Conservation (phyloP, 1,140 invertebrate species). For the Cydia strobilella region DNA sequence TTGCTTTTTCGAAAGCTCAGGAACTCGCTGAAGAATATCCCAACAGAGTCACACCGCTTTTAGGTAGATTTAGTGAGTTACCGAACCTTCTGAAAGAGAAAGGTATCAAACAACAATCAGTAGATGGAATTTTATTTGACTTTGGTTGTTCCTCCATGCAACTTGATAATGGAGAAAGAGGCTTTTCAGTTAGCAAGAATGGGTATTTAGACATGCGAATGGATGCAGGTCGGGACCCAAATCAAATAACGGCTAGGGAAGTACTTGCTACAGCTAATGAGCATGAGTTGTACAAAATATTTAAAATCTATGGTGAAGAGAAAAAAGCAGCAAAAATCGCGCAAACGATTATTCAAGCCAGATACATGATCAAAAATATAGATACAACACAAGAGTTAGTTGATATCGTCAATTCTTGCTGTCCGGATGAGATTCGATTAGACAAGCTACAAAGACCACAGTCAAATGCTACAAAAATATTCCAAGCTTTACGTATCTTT, state of each 20-base stretch:
- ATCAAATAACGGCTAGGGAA: conserved; percentile 90
- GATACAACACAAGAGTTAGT: conserved; percentile 92
- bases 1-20: conserved; percentile 85
- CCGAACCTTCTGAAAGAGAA: conserved; percentile 83
- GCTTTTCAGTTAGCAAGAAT: conserved; percentile 92
- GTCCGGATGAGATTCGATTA: conserved; percentile 80
- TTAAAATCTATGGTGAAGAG: conserved; percentile 96
- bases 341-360: conserved; percentile 91
- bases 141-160: conserved; percentile 99
- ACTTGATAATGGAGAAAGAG: conserved; percentile 89
- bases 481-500: conserved; percentile 97
- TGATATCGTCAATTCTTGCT: conserved; percentile 86
- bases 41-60: conserved; percentile 86
- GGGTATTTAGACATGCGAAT: conserved; percentile 98
- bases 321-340: conserved; percentile 93
- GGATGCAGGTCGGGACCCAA: conserved; percentile 87
- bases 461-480: conserved; percentile 94
- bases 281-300: conserved; percentile 88
- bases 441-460: conserved; percentile 89
- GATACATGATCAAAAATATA: conserved; percentile 89
- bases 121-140: conserved; percentile 96
- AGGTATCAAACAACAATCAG: conserved; percentile 82
- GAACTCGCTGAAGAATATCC: conserved; percentile 84
- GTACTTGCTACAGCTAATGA: conserved; percentile 90
- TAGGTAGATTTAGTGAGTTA: conserved; percentile 94